These are phyloP conservation scores for Geodia barretti DNA, from an alignment of 37 sponge, comb jelly and placozoan species.

Conservation along the genomic window DNA sequence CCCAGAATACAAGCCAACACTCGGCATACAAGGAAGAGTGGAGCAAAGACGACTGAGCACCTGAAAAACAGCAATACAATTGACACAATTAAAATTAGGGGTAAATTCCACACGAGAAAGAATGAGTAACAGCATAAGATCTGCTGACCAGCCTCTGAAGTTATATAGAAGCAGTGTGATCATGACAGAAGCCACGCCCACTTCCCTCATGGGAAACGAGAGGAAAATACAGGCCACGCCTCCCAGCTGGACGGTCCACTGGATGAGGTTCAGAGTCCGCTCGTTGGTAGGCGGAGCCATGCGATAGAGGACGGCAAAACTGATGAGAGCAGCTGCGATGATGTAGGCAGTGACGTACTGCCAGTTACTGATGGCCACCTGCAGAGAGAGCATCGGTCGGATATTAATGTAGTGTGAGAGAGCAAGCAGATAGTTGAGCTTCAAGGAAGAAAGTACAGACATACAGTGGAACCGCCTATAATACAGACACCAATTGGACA, in stretches of 20 bases:
- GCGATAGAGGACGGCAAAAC: conserved; percentile 71
- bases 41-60: too few relatives aligned
- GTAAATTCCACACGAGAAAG: too few relatives aligned
- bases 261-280: conserved; percentile 59
- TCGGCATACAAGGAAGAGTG: too few relatives aligned
- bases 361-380: conserved; percentile 23
- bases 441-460: too few relatives aligned
- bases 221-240: conserved; percentile 32
- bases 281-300: conserved; percentile 23
- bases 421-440: too few relatives aligned
- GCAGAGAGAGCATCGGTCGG: too few relatives aligned
- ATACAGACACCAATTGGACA: background rate
- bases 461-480: too few relatives aligned
- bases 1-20: too few relatives aligned
- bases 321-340: conserved; percentile 44
- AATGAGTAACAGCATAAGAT: too few relatives aligned
- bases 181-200: conserved; percentile 8
- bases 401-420: too few relatives aligned
- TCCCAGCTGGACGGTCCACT: conserved; percentile 64
- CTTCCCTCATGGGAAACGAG: conserved; percentile 17
- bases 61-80: too few relatives aligned
- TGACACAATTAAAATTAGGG: too few relatives aligned
- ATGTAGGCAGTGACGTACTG: conserved; percentile 44
- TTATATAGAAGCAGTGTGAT: conserved; percentile 2
- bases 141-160: background rate